phyloP scores from a whole-genome alignment of 2,888 invertebrate species.

The Drosophila leonis region DNA sequence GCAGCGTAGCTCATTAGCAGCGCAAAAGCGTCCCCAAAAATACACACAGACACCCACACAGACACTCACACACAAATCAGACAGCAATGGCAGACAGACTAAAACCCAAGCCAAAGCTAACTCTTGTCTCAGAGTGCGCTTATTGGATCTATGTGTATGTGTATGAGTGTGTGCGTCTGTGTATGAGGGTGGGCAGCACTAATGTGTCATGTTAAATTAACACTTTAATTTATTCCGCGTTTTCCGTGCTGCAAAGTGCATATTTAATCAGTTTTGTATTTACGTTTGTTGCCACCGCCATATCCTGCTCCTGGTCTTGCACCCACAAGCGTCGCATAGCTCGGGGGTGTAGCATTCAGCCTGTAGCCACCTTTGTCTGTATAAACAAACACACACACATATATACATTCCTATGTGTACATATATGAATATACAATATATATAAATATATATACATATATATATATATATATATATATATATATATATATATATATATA shows the following conservation, averaged over 20 bases:
- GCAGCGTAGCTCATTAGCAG: constrained; percentile 67
- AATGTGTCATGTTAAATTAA: constrained; percentile 83
- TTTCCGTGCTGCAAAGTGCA: constrained; percentile 78
- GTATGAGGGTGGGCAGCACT: constrained; percentile 61
- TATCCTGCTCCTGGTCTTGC: constrained; percentile 10
- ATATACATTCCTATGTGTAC: neutral
- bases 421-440: constrained; percentile 5
- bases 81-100: constrained; percentile 42
- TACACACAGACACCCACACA: constrained; percentile 28
- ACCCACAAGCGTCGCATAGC: constrained; percentile 9
- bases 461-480: neutral
- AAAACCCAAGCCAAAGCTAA: constrained; percentile 59
- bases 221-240: constrained; percentile 83
- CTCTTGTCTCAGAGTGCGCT: constrained; percentile 49
- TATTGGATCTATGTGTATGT: constrained; percentile 25
- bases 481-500: constrained; percentile 1
- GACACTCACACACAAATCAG: constrained; percentile 35
- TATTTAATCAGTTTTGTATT: constrained; percentile 82
- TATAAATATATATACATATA: neutral
- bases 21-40: constrained; percentile 41
- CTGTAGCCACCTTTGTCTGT: constrained; percentile 31
- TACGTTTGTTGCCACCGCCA: constrained; percentile 58
- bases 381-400: constrained; percentile 3
- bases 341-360: constrained; percentile 20
- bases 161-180: constrained; percentile 23